Base-by-base conservation (phyloP, 2,113 vertebrate species). In the Motacilla alba region DNA sequence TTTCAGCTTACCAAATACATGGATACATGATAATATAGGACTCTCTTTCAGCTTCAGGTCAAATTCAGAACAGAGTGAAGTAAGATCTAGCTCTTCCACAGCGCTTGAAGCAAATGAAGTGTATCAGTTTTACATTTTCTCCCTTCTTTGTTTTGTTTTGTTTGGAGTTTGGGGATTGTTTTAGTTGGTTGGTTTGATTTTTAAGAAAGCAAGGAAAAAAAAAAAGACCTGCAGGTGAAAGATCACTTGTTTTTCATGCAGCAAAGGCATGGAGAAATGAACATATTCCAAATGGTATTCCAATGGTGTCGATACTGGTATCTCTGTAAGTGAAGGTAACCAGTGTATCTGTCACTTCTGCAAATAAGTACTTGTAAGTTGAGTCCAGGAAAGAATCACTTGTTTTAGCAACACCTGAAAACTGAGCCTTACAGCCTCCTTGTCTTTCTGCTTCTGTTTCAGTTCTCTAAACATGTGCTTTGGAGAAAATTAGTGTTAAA, bases 261-360 rank as follows among this genome's bases (percentile, higher is more conserved):
- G 15, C 13, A 75, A 20, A 78, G 20, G 26, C 39, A 52, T 44
- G 35, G 76, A 88, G 75, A 72, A 33, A 18, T 55, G 7, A 18
- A 23, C 2, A 3, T 72, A 58, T 19, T 43, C 39, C 30, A 79
- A 15, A 23, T n/a, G 13, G 11, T 69, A 43, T 88, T 88, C 41
- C 41, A 59, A 0, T 22, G 22, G 5, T 82, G 7, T 64, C 68
- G 81, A 7, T 56, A 35, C 19, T 2, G 0, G 1, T 68, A 73
- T 30, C 24, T 74, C 22, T 87, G 20, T 67, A 72, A 79, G 18
- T 69, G 70, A 47, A 64, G 27, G 5, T 72, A 39, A 26, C 13
- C 6, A 8, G 15, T 5, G 0, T 67, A 33, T 44, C 7, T 87
- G 0, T 62, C 18, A 49, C 6, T 46, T 94, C 19, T 66, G 31